Percentiles rank a stretch among this genome's conserved stretches.
Evolutionary conservation across 1,140 invertebrate species (phyloP).

Genomic region (Halesus radiatus): DNA sequence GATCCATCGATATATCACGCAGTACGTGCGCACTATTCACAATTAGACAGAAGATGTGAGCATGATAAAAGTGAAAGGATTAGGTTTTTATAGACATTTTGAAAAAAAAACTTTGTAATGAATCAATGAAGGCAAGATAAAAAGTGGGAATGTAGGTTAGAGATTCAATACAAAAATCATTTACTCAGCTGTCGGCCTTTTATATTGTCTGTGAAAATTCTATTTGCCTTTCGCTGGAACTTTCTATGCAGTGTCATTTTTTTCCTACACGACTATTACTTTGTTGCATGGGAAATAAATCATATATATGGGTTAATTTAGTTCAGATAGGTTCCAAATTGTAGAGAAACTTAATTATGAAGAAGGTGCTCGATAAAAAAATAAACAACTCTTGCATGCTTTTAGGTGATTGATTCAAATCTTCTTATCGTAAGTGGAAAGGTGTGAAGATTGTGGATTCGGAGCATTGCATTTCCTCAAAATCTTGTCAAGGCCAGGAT

Average conservation of each 20-base stretch:
- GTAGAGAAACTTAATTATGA: too few species aligned
- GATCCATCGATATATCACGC: not conserved
- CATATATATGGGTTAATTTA: too few species aligned
- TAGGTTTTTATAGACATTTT: constrained; percentile 7
- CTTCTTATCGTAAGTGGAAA: too few species aligned
- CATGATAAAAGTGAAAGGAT: constrained; percentile 30
- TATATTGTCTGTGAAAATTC: not conserved
- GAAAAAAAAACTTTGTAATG: constrained; percentile 5
- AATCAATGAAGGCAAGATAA: constrained; percentile 2
- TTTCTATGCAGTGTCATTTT: not conserved
- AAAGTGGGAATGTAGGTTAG: constrained; percentile 15
- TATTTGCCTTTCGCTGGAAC: constrained; percentile 3
- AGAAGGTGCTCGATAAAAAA: too few species aligned
- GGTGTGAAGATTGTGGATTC: too few species aligned
- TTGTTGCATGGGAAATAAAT: too few species aligned
- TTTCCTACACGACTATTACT: too few species aligned
- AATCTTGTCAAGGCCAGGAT: too few species aligned
- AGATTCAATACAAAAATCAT: not conserved
- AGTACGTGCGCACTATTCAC: not conserved
- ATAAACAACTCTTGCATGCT: too few species aligned
- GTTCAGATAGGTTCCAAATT: too few species aligned
- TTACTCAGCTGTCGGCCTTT: constrained; percentile 1
- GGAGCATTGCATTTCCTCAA: too few species aligned
- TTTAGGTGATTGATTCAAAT: too few species aligned
- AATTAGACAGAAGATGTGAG: constrained; percentile 28